phyloP scores from a whole-genome alignment of 2,888 invertebrate genomes.

The Ichneumoninae sp. region DNA sequence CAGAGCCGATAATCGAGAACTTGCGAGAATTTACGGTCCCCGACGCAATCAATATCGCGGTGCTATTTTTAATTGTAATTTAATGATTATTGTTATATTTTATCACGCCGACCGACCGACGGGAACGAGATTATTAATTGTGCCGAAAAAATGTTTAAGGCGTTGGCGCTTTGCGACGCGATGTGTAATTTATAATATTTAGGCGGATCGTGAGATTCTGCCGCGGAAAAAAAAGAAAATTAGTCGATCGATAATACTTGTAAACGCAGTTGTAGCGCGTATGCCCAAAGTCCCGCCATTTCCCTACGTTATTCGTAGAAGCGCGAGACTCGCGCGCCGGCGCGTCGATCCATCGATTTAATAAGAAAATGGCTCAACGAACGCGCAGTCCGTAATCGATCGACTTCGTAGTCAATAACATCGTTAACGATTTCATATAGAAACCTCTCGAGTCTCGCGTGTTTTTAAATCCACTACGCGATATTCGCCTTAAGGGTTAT shows the following conservation, averaged over 20 bases:
- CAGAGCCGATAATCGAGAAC: constrained; percentile 13
- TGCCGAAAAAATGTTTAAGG: constrained; percentile 39
- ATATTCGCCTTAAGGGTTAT: constrained; percentile 46
- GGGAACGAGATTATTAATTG: constrained; percentile 38
- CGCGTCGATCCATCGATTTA: no score
- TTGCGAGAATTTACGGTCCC: constrained; percentile 51
- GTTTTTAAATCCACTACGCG: constrained; percentile 31
- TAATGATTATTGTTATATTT: constrained; percentile 51
- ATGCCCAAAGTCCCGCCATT: constrained; percentile 9
- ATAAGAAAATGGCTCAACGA: neutral
- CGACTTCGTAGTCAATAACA: constrained; percentile 57
- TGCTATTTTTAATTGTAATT: constrained; percentile 54
- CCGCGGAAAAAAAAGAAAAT: constrained; percentile 29
- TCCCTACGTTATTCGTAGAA: constrained; percentile 22
- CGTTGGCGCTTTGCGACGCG: constrained; percentile 55
- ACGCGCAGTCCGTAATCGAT: constrained; percentile 43
- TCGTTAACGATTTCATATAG: constrained; percentile 45
- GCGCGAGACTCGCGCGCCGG: constrained; percentile 3
- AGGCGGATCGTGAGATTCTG: constrained; percentile 43
- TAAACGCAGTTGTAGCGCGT: constrained; percentile 44
- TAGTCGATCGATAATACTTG: constrained; percentile 58
- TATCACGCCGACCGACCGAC: constrained; percentile 47
- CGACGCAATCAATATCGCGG: constrained; percentile 40
- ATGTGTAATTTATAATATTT: constrained; percentile 45
- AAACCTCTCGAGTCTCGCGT: constrained; percentile 41